A percentile compares a stretch with the other conserved stretches of the same genome.
These are phyloP conservation scores for Hydrotaea cyrtoneurina DNA, from an alignment of 2,888 invertebrate species.

Conservation along the genomic window DNA sequence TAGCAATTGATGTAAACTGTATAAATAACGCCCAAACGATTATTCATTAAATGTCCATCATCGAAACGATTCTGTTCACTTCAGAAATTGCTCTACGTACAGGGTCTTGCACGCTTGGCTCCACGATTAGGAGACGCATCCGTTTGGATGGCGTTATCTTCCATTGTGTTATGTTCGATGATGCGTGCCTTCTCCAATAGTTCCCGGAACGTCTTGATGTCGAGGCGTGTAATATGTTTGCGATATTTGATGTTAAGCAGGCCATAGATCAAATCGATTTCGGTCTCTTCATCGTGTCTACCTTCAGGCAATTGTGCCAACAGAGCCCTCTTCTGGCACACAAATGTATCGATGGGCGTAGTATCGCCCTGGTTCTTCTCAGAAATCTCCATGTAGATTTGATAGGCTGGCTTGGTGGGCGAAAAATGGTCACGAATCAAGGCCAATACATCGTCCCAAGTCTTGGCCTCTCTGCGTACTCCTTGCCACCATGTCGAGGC, in stretches of 20 bases:
- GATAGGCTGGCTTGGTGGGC: too few relatives aligned
- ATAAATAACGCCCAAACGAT: too few relatives aligned
- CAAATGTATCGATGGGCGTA: constrained; percentile 74
- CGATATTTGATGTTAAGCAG: constrained; percentile 72
- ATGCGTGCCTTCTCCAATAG: constrained; percentile 69
- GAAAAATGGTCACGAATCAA: too few relatives aligned
- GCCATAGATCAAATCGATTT: constrained; percentile 73
- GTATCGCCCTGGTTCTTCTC: constrained; percentile 70
- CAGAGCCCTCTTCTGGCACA: constrained; percentile 72
- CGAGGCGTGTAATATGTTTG: constrained; percentile 74
- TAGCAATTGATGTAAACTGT: too few relatives aligned
- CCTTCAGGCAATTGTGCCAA: constrained; percentile 75
- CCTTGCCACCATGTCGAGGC: too few relatives aligned
- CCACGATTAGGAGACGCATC: constrained; percentile 71
- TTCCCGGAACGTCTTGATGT: constrained; percentile 73
- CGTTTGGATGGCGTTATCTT: constrained; percentile 50
- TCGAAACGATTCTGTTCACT: constrained; percentile 76
- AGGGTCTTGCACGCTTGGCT: constrained; percentile 70
- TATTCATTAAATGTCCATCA: too few relatives aligned
- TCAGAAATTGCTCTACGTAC: constrained; percentile 76
- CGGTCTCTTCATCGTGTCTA: constrained; percentile 76
- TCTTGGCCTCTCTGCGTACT: too few relatives aligned
- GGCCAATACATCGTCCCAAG: too few relatives aligned
- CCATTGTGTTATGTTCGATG: constrained; percentile 72
- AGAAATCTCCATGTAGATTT: too few relatives aligned